A percentile compares a stretch with the other conserved stretches of the same genome.
phyloP scores from a whole-genome alignment of 2,797 vertebrate genomes.

The Balearica regulorum region DNA sequence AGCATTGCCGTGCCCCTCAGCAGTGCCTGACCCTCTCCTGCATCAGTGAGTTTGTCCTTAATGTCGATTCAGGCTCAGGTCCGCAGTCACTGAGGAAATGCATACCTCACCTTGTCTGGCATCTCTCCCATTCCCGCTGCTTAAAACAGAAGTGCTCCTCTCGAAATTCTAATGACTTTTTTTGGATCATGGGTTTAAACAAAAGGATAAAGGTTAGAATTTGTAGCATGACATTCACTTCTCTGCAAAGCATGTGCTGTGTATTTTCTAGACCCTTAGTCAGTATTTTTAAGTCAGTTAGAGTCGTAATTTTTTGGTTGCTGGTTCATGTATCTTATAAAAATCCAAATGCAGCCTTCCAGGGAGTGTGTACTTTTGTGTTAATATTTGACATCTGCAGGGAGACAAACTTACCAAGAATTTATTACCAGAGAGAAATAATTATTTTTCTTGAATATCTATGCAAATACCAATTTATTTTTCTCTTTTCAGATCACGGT shows the following conservation, averaged over 20 bases:
- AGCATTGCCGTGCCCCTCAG: background rate
- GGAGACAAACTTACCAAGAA: background rate
- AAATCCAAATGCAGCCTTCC: background rate
- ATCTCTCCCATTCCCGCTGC: background rate
- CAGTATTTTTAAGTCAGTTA: background rate
- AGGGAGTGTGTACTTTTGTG: background rate
- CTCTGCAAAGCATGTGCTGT: background rate
- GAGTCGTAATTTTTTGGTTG: background rate
- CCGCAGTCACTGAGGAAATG: background rate
- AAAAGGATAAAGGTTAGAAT: background rate
- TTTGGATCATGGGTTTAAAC: background rate
- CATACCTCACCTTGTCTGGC: background rate
- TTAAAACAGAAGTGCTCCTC: background rate
- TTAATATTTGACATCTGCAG: conserved; percentile 24
- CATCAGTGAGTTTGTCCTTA: background rate
- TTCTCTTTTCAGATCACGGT: background rate
- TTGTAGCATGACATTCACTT: background rate
- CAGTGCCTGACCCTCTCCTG: background rate
- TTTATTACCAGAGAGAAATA: background rate
- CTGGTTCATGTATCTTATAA: background rate
- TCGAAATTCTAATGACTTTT: background rate
- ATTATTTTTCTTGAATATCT: background rate
- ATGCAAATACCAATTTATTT: background rate
- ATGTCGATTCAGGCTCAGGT: accelerated
- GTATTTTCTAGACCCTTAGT: background rate